phyloP scores from a whole-genome alignment of 2,797 vertebrate species.

The Rhadinocentrus ornatus region DNA sequence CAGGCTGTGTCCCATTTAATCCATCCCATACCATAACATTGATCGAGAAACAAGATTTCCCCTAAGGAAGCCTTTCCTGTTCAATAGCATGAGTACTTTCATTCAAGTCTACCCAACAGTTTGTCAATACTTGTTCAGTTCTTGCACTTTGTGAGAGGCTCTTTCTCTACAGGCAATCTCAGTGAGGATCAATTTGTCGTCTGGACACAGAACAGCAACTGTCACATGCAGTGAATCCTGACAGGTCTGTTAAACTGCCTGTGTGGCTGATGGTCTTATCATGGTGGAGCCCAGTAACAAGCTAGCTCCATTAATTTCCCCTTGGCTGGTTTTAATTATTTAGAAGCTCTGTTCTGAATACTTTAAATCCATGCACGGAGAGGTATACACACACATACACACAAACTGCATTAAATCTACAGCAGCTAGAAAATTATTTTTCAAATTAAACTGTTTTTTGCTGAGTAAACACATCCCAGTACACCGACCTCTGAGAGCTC shows the following conservation, averaged over 20 bases:
- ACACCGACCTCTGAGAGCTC: slow-evolving; percentile 53
- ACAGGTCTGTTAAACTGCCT: slow-evolving; percentile 53
- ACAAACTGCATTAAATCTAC: slow-evolving; percentile 48
- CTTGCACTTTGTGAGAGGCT: slow-evolving; percentile 51
- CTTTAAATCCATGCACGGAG: slow-evolving; percentile 42
- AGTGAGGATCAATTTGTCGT: slow-evolving; percentile 60
- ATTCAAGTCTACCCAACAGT: slow-evolving; percentile 56
- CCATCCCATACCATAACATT: slow-evolving; percentile 47
- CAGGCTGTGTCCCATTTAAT: slow-evolving; percentile 43
- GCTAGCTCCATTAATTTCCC: slow-evolving; percentile 57
- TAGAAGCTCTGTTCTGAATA: slow-evolving; percentile 46
- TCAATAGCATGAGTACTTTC: slow-evolving; percentile 59
- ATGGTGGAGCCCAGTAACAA: slow-evolving; percentile 45
- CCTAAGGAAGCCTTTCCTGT: slow-evolving; percentile 47
- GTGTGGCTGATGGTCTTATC: slow-evolving; percentile 48
- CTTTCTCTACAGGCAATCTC: slow-evolving; percentile 45
- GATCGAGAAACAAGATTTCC: slow-evolving; percentile 45
- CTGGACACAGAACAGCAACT: slow-evolving; percentile 42
- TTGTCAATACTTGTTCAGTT: slow-evolving; percentile 60
- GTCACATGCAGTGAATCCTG: slow-evolving; percentile 50
- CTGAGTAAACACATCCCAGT: slow-evolving; percentile 68
- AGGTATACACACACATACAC: slow-evolving; percentile 17
- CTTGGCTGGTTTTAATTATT: slow-evolving; percentile 70
- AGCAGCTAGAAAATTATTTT: slow-evolving; percentile 76
- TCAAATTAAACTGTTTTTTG: slow-evolving; percentile 77